Base-by-base conservation (phyloP, 2,888 invertebrate genomes). In the Xestia rhomboidea region DNA sequence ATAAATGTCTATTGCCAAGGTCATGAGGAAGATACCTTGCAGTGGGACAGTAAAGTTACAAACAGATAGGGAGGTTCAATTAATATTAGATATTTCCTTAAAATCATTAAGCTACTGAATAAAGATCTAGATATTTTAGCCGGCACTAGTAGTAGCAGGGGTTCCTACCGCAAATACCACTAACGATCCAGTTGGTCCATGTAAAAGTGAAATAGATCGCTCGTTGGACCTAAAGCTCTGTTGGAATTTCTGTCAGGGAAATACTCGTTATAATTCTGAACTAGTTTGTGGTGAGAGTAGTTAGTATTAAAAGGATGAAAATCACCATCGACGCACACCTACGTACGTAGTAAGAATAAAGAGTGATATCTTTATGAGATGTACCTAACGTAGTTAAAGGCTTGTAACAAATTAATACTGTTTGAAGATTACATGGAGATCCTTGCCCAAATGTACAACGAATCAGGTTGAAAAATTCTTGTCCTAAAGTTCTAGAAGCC, bases 201-300 rank as follows among this genome's bases (percentile, higher is more conserved):
- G 83, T 68, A 79, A 83, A 83, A 79, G 60, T 68, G 66, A 74
- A 69, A 81, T 66, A 73, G 51, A 81, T 83, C 15, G 68, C 57
- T 66, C 6, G 27, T 64, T 68, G 49, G 51, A 30, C 38, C 46
- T 21, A 41, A 71, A 51, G 49, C 38, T 34, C 30, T 51, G 24
- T 64, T 57, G 79, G 24, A 81, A 68, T 83, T 73, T 44, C 72
- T 73, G 57, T 15, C 49, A 63, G 57, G 41, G 46, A 60, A 51
- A 60, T 82, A 44, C 54, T 83, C 46, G 46, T 54, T 81, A 51
- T 54, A 34, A 69, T 77, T 64, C 54, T 1, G 15, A 38, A 79
- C 63, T 68, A 54, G 18, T 67, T 73, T 68, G 62, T 34, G 63
- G 76, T 57, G 18, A 15, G 38, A 67, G 62, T 7, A 41, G 38